Evolutionary conservation across 1,140 invertebrate genomes (phyloP).

Genomic region (Drepana arcuata): DNA sequence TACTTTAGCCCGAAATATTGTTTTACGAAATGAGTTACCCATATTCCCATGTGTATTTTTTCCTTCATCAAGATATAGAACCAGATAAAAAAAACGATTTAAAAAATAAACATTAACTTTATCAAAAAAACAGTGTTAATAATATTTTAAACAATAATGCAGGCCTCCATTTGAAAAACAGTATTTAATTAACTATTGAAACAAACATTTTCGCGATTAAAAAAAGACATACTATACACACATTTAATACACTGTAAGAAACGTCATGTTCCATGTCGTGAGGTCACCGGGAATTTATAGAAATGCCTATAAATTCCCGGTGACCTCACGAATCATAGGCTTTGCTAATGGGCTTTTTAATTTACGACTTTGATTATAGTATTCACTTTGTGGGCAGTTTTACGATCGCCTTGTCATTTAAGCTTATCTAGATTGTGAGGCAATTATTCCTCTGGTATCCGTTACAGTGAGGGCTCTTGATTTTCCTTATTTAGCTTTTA

Average conservation of each 20-base stretch:
- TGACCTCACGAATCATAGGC: conserved; percentile 13
- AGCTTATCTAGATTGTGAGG: conserved; percentile 9
- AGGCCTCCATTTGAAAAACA: too few species aligned
- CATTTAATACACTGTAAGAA: conserved; percentile 3
- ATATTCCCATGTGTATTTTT: too few species aligned
- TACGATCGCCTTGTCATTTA: conserved; percentile 13
- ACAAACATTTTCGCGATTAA: not conserved
- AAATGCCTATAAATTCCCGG: conserved; percentile 7
- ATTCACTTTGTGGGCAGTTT: conserved; percentile 15
- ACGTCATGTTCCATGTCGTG: conserved; percentile 1
- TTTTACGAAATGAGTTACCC: too few species aligned
- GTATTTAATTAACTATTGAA: too few species aligned
- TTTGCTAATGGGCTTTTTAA: conserved; percentile 17
- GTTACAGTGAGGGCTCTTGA: conserved; percentile 5
- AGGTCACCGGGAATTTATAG: conserved; percentile 5
- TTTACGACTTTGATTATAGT: conserved; percentile 23
- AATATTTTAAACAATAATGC: too few species aligned
- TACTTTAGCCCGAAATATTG: too few species aligned
- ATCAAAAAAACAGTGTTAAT: too few species aligned
- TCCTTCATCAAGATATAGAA: too few species aligned
- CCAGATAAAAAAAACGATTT: too few species aligned
- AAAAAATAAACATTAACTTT: too few species aligned
- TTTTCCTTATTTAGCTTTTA: conserved; percentile 3
- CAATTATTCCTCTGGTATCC: conserved; percentile 12
- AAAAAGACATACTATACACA: not conserved